Conservation (phyloP, 2,797 vertebrate species). For the Todus mexicanus region DNA sequence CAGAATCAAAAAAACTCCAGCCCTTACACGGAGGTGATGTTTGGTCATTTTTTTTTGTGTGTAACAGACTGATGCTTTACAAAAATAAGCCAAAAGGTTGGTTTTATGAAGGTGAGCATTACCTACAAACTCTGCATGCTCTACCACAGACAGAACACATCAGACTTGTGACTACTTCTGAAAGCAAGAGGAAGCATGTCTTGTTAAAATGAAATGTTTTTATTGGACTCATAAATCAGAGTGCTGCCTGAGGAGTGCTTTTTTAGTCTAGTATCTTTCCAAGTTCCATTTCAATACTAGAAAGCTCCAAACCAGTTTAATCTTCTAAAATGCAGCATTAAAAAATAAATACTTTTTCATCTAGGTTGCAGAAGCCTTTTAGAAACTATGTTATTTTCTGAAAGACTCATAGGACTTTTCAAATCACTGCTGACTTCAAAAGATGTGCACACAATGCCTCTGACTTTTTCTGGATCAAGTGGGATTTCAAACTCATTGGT, state of each 20-base stretch:
- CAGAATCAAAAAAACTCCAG: neutral
- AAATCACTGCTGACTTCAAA: accelerated
- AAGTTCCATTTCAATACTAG: neutral
- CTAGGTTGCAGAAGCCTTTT: neutral
- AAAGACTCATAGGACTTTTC: neutral
- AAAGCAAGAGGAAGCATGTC: neutral
- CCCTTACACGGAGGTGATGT: neutral
- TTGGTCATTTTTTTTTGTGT: neutral
- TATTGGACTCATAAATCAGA: neutral
- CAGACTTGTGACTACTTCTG: neutral
- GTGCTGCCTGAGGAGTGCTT: neutral
- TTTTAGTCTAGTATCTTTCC: neutral
- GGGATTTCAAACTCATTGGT: neutral
- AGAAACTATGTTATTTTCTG: neutral
- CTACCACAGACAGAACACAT: neutral
- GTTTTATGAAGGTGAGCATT: neutral
- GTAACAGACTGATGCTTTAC: neutral
- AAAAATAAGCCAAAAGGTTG: neutral
- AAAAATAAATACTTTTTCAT: neutral
- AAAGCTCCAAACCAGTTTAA: neutral
- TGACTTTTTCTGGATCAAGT: neutral
- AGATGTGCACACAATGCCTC: neutral
- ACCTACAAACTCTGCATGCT: neutral
- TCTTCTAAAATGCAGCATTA: neutral
- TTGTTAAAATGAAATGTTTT: neutral